A percentile compares a stretch with the other conserved stretches of the same genome.
phyloP scores from a whole-genome alignment of 2,888 invertebrate species.

The Cylindroiulus punctatus region DNA sequence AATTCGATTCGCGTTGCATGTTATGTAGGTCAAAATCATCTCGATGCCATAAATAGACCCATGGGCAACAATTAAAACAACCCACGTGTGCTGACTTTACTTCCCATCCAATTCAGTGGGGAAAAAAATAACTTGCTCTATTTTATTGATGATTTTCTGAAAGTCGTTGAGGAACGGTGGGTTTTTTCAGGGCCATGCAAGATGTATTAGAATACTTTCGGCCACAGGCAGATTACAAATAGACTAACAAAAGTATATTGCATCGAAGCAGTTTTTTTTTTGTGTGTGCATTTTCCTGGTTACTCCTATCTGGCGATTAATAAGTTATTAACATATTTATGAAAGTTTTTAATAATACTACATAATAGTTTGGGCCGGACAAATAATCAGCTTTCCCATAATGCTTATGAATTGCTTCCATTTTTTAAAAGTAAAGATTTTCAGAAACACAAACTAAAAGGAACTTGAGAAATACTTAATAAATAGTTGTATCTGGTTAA shows the following conservation, averaged over 20 bases:
- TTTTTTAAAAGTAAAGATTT: too few relatives aligned
- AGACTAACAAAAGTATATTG: background rate
- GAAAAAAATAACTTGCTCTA: background rate
- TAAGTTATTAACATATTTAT: background rate
- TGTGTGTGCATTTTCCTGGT: background rate
- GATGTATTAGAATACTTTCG: background rate
- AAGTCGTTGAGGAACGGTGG: background rate
- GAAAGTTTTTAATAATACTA: background rate
- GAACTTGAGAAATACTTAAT: too few relatives aligned
- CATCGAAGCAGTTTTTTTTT: background rate
- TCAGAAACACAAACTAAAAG: too few relatives aligned
- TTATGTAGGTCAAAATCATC: slow-evolving; percentile 43
- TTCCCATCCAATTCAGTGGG: background rate
- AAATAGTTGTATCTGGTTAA: too few relatives aligned
- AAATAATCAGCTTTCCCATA: background rate
- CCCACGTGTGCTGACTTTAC: slow-evolving; percentile 17
- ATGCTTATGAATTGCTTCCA: background rate
- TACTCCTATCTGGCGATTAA: background rate
- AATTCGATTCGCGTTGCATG: slow-evolving; percentile 45
- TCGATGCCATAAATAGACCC: slow-evolving; percentile 43
- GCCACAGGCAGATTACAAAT: background rate
- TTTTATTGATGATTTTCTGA: slow-evolving; percentile 13
- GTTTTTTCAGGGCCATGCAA: slow-evolving; percentile 19
- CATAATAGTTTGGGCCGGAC: background rate
- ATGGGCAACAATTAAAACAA: slow-evolving; percentile 43